phyloP scores from a whole-genome alignment of 2,888 invertebrate genomes.

The Podotricha telesiphe region DNA sequence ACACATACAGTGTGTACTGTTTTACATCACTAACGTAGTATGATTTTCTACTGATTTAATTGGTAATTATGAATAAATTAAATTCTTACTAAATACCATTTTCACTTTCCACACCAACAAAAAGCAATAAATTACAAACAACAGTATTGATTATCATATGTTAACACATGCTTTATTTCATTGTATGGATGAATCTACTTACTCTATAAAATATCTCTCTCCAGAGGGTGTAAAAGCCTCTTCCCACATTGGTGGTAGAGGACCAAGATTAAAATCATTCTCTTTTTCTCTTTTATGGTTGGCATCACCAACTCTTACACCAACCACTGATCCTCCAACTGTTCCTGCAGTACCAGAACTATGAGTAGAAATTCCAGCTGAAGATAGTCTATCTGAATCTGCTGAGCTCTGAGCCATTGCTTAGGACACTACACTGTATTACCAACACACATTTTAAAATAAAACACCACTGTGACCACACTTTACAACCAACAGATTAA shows the following conservation, averaged over 20 bases:
- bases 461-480: constrained; percentile 25
- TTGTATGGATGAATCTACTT: constrained; percentile 64
- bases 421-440: constrained; percentile 30
- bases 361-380: constrained; percentile 78
- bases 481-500: constrained; percentile 43
- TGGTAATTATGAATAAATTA: constrained; percentile 40
- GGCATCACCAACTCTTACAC: constrained; percentile 71
- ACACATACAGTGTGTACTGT: constrained; percentile 43
- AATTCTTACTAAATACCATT: constrained; percentile 20
- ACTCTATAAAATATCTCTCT: constrained; percentile 99
- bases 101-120: constrained; percentile 24
- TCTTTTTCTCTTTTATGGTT: constrained; percentile 82
- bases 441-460: constrained; percentile 33
- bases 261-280: constrained; percentile 92
- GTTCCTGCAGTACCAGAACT: constrained; percentile 79
- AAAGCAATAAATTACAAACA: constrained; percentile 13
- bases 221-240: constrained; percentile 98
- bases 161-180: constrained; percentile 11
- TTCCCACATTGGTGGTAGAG: constrained; percentile 98
- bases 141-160: constrained; percentile 14
- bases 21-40: constrained; percentile 39
- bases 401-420: constrained; percentile 76
- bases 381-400: constrained; percentile 78
- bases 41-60: constrained; percentile 49
- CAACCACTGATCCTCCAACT: constrained; percentile 76